Base-by-base conservation (phyloP, 2,888 invertebrate genomes). In the Nudaria mundana region DNA sequence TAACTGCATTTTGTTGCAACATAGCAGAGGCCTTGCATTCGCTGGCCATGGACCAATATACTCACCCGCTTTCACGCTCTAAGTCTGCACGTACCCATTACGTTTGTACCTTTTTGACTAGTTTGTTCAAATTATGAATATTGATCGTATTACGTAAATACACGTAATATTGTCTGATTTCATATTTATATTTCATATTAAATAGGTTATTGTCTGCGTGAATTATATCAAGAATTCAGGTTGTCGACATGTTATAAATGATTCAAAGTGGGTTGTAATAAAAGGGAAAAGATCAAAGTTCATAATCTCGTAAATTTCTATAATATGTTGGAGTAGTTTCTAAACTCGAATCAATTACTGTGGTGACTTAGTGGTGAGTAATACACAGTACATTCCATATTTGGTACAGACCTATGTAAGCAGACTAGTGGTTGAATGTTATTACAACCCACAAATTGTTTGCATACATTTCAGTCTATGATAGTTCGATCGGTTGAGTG, bases 1-100 rank as follows among this genome's bases (percentile, higher is more conserved):
- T 75, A 80, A 77, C 70, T 76, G 74, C 77, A 71, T 66, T n/a
- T 70, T 74, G 69, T 82, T 84, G 84, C 85, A 79, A 82, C 81
- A 81, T 64, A 71, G 68, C 72, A 70, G 68, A 65, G 79, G 83
- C 86, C 86, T 86, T 86, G 86, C 85, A 80, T 79, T 86, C 85
- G 83, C 85, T 72, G 81, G 77, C 87, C 86, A 76, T 86, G 87
- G 85, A 83, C 84, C 75, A 59, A 81, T 81, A 86, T 84, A 80
- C 8, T n/a, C n/a, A n/a, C 72, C 66, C 75, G 80, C 82, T 85
- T 85, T 85, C 85, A 77, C 76, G 71, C 63, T 66, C 67, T 70
- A 63, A 26, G 65, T 42, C 28, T 44, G 52, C 56, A 37, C 40
- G 43, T 54, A 48, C 28, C 43, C 44, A 43, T n/a, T n/a, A n/a